phyloP scores from a whole-genome alignment of 2,113 vertebrate species.

The Sinocyclocheilus rhinocerous region DNA sequence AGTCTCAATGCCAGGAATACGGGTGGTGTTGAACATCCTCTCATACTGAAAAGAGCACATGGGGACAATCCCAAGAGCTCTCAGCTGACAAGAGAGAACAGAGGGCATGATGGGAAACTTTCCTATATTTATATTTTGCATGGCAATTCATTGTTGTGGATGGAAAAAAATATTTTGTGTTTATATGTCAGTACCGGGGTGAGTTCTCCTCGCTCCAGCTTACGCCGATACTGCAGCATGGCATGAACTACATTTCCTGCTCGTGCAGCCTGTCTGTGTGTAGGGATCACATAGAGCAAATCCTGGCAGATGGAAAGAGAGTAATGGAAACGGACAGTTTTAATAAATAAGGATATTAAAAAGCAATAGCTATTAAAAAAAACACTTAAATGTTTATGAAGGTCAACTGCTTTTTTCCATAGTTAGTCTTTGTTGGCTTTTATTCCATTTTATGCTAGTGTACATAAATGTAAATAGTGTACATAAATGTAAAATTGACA shows the following conservation, averaged over 20 bases:
- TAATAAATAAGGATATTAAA: neutral
- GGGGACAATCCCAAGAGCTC: slow-evolving; percentile 87
- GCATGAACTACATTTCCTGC: slow-evolving; percentile 85
- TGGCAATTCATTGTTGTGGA: neutral
- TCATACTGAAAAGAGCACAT: slow-evolving; percentile 95
- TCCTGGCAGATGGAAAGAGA: slow-evolving; percentile 74
- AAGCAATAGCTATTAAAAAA: neutral
- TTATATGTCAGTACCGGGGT: slow-evolving; percentile 74
- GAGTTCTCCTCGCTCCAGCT: slow-evolving; percentile 88
- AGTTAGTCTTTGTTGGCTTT: neutral
- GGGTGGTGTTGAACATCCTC: slow-evolving; percentile 94
- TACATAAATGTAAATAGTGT: no score
- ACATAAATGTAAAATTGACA: neutral
- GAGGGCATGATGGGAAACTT: neutral
- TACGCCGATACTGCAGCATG: slow-evolving; percentile 88
- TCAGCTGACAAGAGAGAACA: slow-evolving; percentile 72
- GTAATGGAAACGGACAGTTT: neutral
- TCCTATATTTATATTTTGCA: neutral
- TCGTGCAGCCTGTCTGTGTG: slow-evolving; percentile 82
- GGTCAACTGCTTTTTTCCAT: neutral
- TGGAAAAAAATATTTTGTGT: neutral
- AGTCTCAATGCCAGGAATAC: slow-evolving; percentile 87
- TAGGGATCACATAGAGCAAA: slow-evolving; percentile 80
- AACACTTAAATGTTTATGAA: neutral
- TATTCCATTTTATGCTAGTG: neutral